phyloP scores from a whole-genome alignment of 2,113 vertebrate genomes.

The Regulus satrapa region DNA sequence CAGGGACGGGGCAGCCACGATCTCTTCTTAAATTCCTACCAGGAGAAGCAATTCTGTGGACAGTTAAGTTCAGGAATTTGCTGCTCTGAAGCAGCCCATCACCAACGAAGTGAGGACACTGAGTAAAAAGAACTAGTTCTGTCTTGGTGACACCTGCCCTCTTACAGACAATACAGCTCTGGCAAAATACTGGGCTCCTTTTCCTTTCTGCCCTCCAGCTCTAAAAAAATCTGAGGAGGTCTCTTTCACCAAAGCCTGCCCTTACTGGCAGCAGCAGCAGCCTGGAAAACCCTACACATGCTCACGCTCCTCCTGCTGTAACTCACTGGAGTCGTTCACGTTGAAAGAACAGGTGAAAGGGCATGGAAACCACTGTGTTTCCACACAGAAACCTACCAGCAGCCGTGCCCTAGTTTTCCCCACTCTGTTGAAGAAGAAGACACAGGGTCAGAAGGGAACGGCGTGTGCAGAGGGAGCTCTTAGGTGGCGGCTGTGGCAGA shows the following conservation, averaged over 20 bases:
- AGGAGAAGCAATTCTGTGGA: neutral
- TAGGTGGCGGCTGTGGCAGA: neutral
- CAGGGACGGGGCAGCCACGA: neutral
- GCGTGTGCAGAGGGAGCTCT: neutral
- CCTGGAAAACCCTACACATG: neutral
- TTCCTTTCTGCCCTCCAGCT: neutral
- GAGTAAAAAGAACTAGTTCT: neutral
- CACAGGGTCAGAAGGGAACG: neutral
- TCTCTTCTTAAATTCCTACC: neutral
- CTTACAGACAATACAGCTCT: neutral
- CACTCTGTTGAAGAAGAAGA: neutral
- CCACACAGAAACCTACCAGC: neutral
- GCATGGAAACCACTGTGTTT: neutral
- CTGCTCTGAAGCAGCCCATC: neutral
- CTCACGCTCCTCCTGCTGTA: neutral
- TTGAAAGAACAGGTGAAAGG: neutral
- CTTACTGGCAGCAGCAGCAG: neutral
- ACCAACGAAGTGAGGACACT: neutral
- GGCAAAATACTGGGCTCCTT: neutral
- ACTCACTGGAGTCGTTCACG: neutral
- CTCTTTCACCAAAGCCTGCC: neutral
- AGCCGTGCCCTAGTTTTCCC: neutral
- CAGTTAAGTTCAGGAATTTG: neutral
- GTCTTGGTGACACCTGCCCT: neutral
- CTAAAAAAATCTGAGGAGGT: neutral